These are phyloP conservation scores for Calameuta pallipes DNA, from an alignment of 2,888 invertebrate genomes.

Conservation along the genomic window DNA sequence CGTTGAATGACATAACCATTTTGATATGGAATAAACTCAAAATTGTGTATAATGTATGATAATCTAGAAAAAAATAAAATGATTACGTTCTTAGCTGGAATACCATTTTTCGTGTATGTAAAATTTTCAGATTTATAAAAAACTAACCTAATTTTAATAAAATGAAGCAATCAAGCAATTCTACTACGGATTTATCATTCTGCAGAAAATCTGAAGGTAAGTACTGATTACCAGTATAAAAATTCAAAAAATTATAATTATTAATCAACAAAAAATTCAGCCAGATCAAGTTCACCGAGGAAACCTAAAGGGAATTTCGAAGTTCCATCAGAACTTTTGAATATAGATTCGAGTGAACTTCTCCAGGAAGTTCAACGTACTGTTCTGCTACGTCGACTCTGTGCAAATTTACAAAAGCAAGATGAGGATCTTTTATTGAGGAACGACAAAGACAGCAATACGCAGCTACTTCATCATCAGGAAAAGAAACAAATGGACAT, in stretches of 20 bases:
- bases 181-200: neutral
- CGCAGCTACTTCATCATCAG: neutral
- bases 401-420: neutral
- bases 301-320: neutral
- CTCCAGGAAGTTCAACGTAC: neutral
- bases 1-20: neutral
- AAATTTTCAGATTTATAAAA: neutral
- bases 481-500: neutral
- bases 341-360: neutral
- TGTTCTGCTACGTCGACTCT: neutral
- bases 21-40: neutral
- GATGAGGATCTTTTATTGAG: neutral
- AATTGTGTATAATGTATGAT: neutral
- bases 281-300: neutral
- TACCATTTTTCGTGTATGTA: neutral
- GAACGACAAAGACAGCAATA: slow-evolving; percentile 9
- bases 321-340: neutral
- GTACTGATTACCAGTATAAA: neutral
- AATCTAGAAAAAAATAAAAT: neutral
- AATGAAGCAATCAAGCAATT: neutral
- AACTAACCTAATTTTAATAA: neutral
- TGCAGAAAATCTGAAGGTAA: neutral
- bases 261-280: neutral
- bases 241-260: neutral
- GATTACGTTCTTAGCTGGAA: neutral